Evolutionary conservation across 2,797 vertebrate genomes (phyloP), one percentile per base, ranked within the genome.

Genomic region (Craterocephalus amniculus): DNA sequence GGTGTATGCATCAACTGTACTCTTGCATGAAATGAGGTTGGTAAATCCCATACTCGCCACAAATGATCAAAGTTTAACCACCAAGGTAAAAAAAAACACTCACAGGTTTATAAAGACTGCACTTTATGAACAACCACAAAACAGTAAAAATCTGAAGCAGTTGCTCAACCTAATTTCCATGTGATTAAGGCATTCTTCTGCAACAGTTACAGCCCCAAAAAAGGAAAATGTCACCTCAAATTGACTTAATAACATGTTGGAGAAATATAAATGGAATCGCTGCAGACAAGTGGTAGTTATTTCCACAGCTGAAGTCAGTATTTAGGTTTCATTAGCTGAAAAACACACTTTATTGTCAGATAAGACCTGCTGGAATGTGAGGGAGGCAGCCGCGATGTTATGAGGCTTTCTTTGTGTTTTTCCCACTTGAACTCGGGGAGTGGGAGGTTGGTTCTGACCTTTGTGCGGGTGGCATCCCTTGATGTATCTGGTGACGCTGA

Each of bases 401-500:
- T 58, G 40, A 67, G 62, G 58, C 66, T 31, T 55, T 31, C 49
- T 49, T 63, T 54, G 29, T 24, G 24, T 31, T 43, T 55, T 55
- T 49, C 32, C 63, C 32, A 14, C 35, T 57, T 64, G 16, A 36
- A 27, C 32, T 59, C 32, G 63, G 7, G 18, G 34, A 13, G 4
- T 31, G 6, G 18, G 34, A 13, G 4, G 35, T 58, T 52, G 3
- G 56, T 7, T 67, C 87, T 93, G 89, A 96, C 95, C 95, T 96
- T 93, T 95, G 60, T 89, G 90, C 8, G 95, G 94, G 75, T 95
- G 95, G 60, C 95, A 96, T 72, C 94, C 94, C 83, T 95, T 96
- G 86, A 95, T 95, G 79, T 96, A 95, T 74, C 96, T 93, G 57
- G 95, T 96, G 85, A 97, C 76, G 51, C 96, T 97, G 91, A 97